Conservation (phyloP, 2,113 vertebrate genomes). For the Xiphophorus maculatus region DNA sequence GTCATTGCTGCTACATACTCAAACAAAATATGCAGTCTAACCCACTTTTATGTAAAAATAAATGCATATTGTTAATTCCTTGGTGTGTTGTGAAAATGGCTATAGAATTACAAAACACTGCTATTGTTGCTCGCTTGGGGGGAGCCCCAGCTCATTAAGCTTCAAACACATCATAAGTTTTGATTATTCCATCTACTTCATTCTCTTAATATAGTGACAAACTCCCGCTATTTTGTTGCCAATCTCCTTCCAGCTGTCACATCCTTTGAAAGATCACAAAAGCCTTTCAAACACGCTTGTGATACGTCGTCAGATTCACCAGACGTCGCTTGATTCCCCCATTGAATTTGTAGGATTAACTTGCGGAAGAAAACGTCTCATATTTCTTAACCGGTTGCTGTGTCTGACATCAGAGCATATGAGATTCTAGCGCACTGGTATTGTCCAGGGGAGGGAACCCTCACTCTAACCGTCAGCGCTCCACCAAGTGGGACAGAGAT, state of each 20-base stretch:
- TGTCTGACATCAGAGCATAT: slow-evolving; percentile 74
- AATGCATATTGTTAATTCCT: slow-evolving; percentile 69
- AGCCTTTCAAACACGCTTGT: slow-evolving; percentile 72
- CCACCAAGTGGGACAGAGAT: slow-evolving; percentile 78
- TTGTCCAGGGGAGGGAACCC: slow-evolving; percentile 82
- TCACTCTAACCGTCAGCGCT: slow-evolving; percentile 77
- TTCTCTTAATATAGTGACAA: slow-evolving; percentile 75
- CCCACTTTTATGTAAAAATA: slow-evolving; percentile 74
- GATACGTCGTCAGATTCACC: slow-evolving; percentile 73
- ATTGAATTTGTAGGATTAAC: slow-evolving; percentile 76
- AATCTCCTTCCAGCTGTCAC: slow-evolving; percentile 76
- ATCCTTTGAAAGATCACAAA: slow-evolving; percentile 75
- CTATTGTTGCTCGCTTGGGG: slow-evolving; percentile 75
- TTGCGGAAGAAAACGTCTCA: slow-evolving; percentile 70
- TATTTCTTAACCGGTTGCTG: slow-evolving; percentile 75
- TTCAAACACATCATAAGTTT: slow-evolving; percentile 72
- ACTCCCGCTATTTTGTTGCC: slow-evolving; percentile 75
- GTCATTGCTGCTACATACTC: slow-evolving; percentile 37
- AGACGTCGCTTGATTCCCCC: slow-evolving; percentile 76
- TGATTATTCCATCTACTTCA: slow-evolving; percentile 74
- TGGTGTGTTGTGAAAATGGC: slow-evolving; percentile 75
- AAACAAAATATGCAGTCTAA: slow-evolving; percentile 59
- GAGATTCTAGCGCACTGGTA: slow-evolving; percentile 66
- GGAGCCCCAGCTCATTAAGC: slow-evolving; percentile 76
- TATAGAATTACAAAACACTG: slow-evolving; percentile 78